A percentile compares a stretch with the other conserved stretches of the same genome.
phyloP scores from a whole-genome alignment of 2,888 invertebrate species.

The Hirtodrosophila histrioides region DNA sequence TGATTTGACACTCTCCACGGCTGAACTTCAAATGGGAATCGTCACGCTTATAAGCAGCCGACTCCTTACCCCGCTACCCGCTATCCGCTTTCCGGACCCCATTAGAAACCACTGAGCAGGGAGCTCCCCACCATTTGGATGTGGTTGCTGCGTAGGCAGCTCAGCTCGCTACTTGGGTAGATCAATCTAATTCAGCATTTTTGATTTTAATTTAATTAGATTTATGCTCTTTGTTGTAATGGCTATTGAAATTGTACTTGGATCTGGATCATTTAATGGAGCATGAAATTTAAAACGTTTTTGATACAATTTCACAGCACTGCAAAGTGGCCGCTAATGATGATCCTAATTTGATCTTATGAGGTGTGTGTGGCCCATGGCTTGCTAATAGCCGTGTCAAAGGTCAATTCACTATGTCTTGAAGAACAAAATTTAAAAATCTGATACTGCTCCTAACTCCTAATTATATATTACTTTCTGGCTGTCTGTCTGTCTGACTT shows the following conservation, averaged over 20 bases:
- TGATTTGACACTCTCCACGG: conserved; percentile 75
- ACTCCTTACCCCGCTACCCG: not conserved
- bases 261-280: conserved; percentile 67
- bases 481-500: conserved; percentile 13
- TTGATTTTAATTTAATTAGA: conserved; percentile 76
- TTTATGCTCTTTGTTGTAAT: conserved; percentile 37
- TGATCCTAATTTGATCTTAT: conserved; percentile 51
- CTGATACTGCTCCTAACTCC: too few relatives aligned
- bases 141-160: conserved; percentile 67
- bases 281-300: conserved; percentile 68
- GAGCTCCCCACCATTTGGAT: conserved; percentile 30
- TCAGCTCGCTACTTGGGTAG: conserved; percentile 68
- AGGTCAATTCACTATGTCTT: conserved; percentile 35
- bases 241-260: conserved; percentile 40
- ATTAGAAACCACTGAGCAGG: conserved; percentile 24
- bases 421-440: not conserved
- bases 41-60: conserved; percentile 62
- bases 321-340: conserved; percentile 72
- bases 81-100: not conserved
- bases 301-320: conserved; percentile 48
- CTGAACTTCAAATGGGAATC: conserved; percentile 65
- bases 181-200: conserved; percentile 43
- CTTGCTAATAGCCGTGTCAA: conserved; percentile 67
- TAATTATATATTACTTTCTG: conserved; percentile 19
- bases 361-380: conserved; percentile 69